Evolutionary conservation across 2,888 invertebrate genomes (phyloP).

Genomic region (Xanthia togata): DNA sequence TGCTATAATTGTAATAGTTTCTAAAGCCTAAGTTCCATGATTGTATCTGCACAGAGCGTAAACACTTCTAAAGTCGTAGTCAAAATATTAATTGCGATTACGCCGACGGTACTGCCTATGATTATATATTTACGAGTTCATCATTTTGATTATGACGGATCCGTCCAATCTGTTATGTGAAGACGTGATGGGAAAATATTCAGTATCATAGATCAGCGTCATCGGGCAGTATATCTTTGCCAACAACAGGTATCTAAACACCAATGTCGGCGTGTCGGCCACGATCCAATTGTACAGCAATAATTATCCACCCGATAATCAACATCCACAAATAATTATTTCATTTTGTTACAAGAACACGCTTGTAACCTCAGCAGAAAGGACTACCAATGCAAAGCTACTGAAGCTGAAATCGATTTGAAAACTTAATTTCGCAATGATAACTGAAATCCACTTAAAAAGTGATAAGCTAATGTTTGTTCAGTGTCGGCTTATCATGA

Average conservation of each 20-base stretch:
- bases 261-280: slow-evolving; percentile 78
- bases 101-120: slow-evolving; percentile 27
- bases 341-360: slow-evolving; percentile 38
- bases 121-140: slow-evolving; percentile 50
- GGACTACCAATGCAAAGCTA: slow-evolving; percentile 15
- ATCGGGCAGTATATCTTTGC: slow-evolving; percentile 69
- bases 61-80: slow-evolving; percentile 26
- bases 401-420: slow-evolving; percentile 36
- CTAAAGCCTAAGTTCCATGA: slow-evolving; percentile 6
- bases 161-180: slow-evolving; percentile 39
- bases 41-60: slow-evolving; percentile 12
- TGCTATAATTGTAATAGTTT: neutral
- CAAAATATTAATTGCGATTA: slow-evolving; percentile 44
- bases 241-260: slow-evolving; percentile 68
- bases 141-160: slow-evolving; percentile 58
- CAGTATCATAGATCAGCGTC: slow-evolving; percentile 77
- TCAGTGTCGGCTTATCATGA: slow-evolving; percentile 63
- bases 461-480: slow-evolving; percentile 64
- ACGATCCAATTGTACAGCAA: slow-evolving; percentile 74
- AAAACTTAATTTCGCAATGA: slow-evolving; percentile 57
- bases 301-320: slow-evolving; percentile 63
- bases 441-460: slow-evolving; percentile 59
- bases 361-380: slow-evolving; percentile 21
- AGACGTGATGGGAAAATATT: slow-evolving; percentile 72
- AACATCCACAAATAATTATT: slow-evolving; percentile 56